Percentiles rank a stretch among this genome's conserved stretches.
Conservation (phyloP, 1,140 invertebrate genomes). For the Nymphalis io region DNA sequence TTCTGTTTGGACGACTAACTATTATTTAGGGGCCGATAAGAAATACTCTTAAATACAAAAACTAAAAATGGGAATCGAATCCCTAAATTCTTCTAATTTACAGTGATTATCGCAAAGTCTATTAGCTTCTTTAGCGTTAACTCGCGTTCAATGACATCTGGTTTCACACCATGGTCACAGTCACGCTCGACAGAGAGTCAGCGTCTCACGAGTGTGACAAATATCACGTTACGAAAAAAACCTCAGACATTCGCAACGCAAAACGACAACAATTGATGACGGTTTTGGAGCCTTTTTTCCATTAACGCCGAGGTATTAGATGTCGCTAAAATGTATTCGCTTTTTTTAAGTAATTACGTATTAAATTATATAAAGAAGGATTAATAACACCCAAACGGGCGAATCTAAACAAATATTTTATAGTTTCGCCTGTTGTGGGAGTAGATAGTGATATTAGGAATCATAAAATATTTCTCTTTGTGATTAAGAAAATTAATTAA, state of each 20-base stretch:
- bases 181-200: constrained; percentile 25
- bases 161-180: constrained; percentile 34
- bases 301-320: neutral
- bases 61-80: no score
- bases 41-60: no score
- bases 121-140: constrained; percentile 7
- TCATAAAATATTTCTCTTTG: no score
- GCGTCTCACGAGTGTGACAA: constrained; percentile 33
- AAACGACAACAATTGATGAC: constrained; percentile 25
- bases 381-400: no score
- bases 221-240: constrained; percentile 32
- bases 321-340: constrained; percentile 1
- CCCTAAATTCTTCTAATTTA: no score
- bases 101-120: constrained; percentile 2
- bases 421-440: no score
- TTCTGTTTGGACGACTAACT: no score
- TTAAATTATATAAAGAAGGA: neutral
- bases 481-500: no score
- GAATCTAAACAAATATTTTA: no score
- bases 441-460: no score
- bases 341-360: neutral
- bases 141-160: constrained; percentile 35
- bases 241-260: constrained; percentile 22
- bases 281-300: constrained; percentile 15
- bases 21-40: no score